phyloP scores from a whole-genome alignment of 2,888 invertebrate genomes.

The Zhuqinia jingwanae region DNA sequence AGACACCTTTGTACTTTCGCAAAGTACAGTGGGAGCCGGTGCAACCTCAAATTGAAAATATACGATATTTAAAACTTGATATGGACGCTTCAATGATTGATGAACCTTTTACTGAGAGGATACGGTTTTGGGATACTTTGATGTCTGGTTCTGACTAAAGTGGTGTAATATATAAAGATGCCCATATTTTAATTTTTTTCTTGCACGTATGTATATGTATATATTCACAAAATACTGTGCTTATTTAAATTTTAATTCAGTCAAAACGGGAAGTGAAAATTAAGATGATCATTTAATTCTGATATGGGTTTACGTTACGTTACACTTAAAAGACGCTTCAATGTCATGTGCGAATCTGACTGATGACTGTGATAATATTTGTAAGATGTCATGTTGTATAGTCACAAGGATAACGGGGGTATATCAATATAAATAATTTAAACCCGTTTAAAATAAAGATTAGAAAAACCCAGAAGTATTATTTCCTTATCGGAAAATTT shows the following conservation, averaged over 20 bases:
- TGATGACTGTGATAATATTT: constrained; percentile 36
- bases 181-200: too few relatives aligned
- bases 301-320: neutral
- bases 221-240: neutral
- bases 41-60: constrained; percentile 14
- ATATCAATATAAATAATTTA: too few relatives aligned
- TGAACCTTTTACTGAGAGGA: constrained; percentile 69
- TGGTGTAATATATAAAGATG: neutral
- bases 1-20: constrained; percentile 55
- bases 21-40: constrained; percentile 69
- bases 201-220: too few relatives aligned
- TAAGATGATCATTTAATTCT: too few relatives aligned
- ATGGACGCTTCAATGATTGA: constrained; percentile 59
- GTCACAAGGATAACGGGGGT: neutral
- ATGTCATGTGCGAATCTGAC: neutral
- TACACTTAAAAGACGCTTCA: neutral
- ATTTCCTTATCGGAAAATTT: too few relatives aligned
- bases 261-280: too few relatives aligned
- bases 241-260: neutral
- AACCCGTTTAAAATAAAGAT: neutral
- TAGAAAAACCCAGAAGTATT: too few relatives aligned
- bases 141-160: neutral
- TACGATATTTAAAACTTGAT: constrained; percentile 69
- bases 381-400: neutral
- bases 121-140: constrained; percentile 69